Evolutionary conservation across 2,797 vertebrate genomes (phyloP).

Genomic region (Anguilla anguilla): DNA sequence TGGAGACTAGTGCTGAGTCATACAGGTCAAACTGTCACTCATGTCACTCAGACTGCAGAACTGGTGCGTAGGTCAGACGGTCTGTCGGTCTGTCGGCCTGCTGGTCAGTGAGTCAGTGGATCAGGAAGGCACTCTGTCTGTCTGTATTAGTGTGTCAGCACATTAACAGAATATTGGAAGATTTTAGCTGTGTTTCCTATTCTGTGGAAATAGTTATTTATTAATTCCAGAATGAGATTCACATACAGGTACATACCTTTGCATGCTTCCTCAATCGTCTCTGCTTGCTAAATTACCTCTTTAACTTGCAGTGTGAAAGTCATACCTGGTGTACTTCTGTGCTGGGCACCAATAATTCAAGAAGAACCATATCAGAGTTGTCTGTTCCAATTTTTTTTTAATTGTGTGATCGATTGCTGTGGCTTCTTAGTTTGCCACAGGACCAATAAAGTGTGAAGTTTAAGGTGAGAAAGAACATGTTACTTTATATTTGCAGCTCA

Average conservation of each 20-base stretch:
- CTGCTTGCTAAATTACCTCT: neutral
- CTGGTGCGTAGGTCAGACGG: neutral
- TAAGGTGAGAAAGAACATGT: neutral
- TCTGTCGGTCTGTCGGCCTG: neutral
- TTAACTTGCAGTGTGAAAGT: neutral
- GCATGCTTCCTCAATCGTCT: neutral
- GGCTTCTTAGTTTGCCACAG: neutral
- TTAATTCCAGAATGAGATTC: neutral
- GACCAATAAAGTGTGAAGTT: neutral
- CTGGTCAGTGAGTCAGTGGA: neutral
- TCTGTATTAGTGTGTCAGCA: conserved; percentile 26
- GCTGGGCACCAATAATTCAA: neutral
- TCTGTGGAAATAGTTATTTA: neutral
- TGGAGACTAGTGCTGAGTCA: conserved; percentile 58
- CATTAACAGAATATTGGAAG: neutral
- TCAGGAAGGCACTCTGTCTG: neutral
- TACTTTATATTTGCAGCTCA: neutral
- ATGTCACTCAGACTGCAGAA: conserved; percentile 42
- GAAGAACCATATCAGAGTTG: neutral
- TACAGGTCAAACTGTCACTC: conserved; percentile 41
- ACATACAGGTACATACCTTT: neutral
- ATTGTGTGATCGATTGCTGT: neutral
- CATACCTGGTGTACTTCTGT: neutral
- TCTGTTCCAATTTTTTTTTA: neutral
- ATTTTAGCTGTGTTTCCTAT: neutral